These are phyloP conservation scores for Epicauta chinensis DNA, from an alignment of 1,140 invertebrate species.

Conservation along the genomic window DNA sequence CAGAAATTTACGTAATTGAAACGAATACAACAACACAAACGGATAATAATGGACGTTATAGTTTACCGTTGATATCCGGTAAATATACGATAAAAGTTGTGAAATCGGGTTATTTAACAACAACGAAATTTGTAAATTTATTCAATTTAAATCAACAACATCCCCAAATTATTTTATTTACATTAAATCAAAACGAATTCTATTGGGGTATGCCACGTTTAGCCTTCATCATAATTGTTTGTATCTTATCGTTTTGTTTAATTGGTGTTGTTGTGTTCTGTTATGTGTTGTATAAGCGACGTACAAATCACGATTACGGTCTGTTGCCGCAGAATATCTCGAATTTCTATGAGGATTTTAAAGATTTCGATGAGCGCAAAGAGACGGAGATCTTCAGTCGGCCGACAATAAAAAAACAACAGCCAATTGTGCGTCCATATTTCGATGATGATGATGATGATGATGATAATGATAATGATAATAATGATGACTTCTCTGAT, in stretches of 20 bases:
- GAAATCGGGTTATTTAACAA: conserved; percentile 49
- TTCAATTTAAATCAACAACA: conserved; percentile 38
- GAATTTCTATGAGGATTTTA: conserved; percentile 33
- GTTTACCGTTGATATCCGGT: conserved; percentile 49
- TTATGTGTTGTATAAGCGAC: conserved; percentile 38
- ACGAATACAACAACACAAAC: conserved; percentile 43
- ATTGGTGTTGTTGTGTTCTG: conserved; percentile 44
- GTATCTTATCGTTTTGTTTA: conserved; percentile 43
- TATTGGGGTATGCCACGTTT: conserved; percentile 66
- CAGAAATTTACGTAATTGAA: conserved; percentile 47
- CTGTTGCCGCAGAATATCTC: conserved; percentile 37
- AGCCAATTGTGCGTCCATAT: conserved; percentile 37
- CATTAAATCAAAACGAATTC: conserved; percentile 56
- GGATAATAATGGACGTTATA: conserved; percentile 53
- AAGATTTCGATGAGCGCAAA: conserved; percentile 50
- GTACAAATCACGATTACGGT: conserved; percentile 42
- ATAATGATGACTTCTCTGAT: conserved; percentile 12
- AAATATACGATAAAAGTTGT: conserved; percentile 50
- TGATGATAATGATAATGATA: conserved; percentile 18
- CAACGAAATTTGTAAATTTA: conserved; percentile 49
- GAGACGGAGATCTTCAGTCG: conserved; percentile 57
- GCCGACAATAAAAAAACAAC: conserved; percentile 41
- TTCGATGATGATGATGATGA: conserved; percentile 38
- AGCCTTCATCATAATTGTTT: conserved; percentile 64
- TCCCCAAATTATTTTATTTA: conserved; percentile 55